Conservation (phyloP, 2,888 invertebrate genomes). For the Nineta flava region DNA sequence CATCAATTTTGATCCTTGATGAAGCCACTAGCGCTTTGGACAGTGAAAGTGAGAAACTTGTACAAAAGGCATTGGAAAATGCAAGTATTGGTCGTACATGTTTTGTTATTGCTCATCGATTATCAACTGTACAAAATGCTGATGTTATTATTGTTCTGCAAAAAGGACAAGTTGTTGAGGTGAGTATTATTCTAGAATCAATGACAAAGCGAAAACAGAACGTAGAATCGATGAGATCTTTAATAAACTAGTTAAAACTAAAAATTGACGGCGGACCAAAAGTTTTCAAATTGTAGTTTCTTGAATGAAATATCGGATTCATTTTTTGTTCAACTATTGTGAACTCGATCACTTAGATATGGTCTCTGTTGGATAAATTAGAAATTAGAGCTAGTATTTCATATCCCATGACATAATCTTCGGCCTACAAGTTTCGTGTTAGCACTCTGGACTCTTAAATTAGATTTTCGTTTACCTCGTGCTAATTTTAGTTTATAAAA, state of each 20-base stretch:
- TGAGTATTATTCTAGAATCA: conserved; percentile 22
- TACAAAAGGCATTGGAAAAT: conserved; percentile 74
- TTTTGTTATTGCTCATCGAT: conserved; percentile 85
- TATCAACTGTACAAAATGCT: conserved; percentile 83
- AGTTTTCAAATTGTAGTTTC: conserved; percentile 4
- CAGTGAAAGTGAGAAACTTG: conserved; percentile 79
- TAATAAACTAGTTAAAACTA: too few species aligned
- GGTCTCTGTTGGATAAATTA: too few species aligned
- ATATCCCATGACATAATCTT: background rate
- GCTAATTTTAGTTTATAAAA: too few species aligned
- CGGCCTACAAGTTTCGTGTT: too few species aligned
- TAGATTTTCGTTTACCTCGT: too few species aligned
- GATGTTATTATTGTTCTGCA: conserved; percentile 83
- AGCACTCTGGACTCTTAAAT: too few species aligned
- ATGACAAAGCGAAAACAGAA: background rate
- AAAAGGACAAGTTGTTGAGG: conserved; percentile 71
- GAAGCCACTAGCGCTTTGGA: conserved; percentile 95
- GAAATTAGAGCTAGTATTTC: too few species aligned
- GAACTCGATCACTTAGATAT: too few species aligned
- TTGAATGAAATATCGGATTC: background rate
- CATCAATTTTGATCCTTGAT: conserved; percentile 74
- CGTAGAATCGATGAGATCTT: too few species aligned
- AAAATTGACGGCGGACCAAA: too few species aligned
- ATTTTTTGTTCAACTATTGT: too few species aligned
- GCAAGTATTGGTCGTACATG: conserved; percentile 77